A percentile compares a stretch with the other conserved stretches of the same genome.
These are phyloP conservation scores for Nerophis ophidion DNA, from an alignment of 2,113 vertebrate genomes.

Conservation along the genomic window DNA sequence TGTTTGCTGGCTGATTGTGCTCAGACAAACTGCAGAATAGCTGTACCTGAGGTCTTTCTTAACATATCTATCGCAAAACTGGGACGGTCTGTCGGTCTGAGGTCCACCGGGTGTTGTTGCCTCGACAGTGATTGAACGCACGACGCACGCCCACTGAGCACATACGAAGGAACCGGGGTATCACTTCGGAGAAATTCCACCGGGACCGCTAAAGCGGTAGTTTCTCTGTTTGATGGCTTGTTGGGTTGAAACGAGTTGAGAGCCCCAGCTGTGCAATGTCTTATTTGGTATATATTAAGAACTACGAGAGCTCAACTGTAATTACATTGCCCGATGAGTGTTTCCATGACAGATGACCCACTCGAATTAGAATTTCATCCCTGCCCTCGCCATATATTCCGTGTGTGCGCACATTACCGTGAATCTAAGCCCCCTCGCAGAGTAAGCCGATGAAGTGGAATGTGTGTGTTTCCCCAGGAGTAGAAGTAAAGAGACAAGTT, in stretches of 20 bases:
- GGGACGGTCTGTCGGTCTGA: slow-evolving; percentile 8
- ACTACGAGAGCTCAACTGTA: slow-evolving; percentile 15
- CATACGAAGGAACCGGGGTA: neutral
- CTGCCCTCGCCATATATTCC: neutral
- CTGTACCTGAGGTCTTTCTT: slow-evolving; percentile 1
- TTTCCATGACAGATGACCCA: slow-evolving; percentile 13
- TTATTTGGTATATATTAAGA: slow-evolving; percentile 6
- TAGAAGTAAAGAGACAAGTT: neutral
- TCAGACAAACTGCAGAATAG: neutral
- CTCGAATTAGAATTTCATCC: neutral
- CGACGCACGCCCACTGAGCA: neutral
- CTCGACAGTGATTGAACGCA: neutral
- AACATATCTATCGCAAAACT: slow-evolving; percentile 15
- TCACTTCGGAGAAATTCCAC: slow-evolving; percentile 13
- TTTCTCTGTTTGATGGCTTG: slow-evolving; percentile 6
- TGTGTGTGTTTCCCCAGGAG: neutral
- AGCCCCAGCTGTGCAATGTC: neutral
- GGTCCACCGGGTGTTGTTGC: neutral
- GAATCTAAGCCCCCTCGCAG: neutral
- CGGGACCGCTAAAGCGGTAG: neutral
- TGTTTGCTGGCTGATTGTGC: slow-evolving; percentile 26
- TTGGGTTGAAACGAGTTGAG: neutral
- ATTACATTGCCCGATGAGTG: slow-evolving; percentile 30
- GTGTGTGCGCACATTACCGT: neutral
- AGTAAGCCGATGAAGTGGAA: neutral